phyloP scores from a whole-genome alignment of 2,888 invertebrate species.

The Cephalotes varians region DNA sequence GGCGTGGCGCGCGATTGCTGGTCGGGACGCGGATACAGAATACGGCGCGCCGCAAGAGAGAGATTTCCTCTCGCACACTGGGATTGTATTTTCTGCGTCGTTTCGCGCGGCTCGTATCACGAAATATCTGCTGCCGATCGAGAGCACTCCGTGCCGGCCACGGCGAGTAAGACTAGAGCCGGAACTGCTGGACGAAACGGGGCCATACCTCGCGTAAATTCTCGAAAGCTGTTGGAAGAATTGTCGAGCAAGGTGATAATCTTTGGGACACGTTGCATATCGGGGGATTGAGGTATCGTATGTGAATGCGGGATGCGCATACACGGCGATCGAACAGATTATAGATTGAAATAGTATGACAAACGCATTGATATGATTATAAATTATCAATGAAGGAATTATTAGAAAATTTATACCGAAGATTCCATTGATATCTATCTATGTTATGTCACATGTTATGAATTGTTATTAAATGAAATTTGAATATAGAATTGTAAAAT shows the following conservation, averaged over 20 bases:
- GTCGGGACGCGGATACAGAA: conserved; percentile 17
- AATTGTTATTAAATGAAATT: background rate
- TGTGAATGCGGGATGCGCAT: background rate
- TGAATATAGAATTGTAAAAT: background rate
- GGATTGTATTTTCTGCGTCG: conserved; percentile 48
- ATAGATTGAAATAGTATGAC: background rate
- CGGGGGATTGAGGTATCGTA: background rate
- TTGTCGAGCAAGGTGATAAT: conserved; percentile 54
- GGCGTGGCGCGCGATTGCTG: background rate
- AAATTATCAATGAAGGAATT: background rate
- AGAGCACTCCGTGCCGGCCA: conserved; percentile 34
- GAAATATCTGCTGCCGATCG: conserved; percentile 41
- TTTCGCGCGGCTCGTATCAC: conserved; percentile 31
- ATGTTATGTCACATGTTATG: background rate
- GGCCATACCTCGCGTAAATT: conserved; percentile 37
- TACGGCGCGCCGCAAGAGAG: background rate
- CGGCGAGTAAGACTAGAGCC: conserved; percentile 44
- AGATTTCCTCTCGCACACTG: conserved; percentile 16
- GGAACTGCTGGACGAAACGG: conserved; percentile 44
- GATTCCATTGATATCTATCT: background rate
- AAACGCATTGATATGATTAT: background rate
- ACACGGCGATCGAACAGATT: background rate
- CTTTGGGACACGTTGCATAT: conserved; percentile 27
- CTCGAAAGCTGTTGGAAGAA: conserved; percentile 26
- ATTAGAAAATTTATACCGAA: background rate